Evolutionary conservation across 2,113 vertebrate species (phyloP), one percentile per base, ranked within the genome.

Genomic region (Passerina amoena): DNA sequence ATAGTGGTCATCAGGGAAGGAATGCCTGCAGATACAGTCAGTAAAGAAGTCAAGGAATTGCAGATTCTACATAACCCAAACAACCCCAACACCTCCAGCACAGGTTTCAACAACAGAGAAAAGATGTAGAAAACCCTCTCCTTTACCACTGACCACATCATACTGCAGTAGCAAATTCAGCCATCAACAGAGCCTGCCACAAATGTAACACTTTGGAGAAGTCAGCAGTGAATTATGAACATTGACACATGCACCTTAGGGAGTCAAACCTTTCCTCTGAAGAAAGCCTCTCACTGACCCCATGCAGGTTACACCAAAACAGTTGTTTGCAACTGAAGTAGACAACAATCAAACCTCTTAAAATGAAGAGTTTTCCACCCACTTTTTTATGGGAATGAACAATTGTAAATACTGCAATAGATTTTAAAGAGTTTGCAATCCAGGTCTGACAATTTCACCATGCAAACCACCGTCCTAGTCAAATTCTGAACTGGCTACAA

Each of bases 1-100:
- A 60, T 99, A 99, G 95, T 99, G 99, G 97, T 99, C 99, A 86
- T 99, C 99, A 69, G 99, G 98, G 97, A 99, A 99, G 61, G 99
- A 99, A 98, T 99, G 99, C 96, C 99, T 99, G 96, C 3, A 76
- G 82, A 78, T 10, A 96, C 78, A 95, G 88, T 35, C 33, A 97
- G 38, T 12, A 19, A 91, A 53, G 15, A 70, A 27, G 63, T 97
- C 40, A 96, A 68, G 40, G 21, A 90, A 38, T 60, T 54, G 64
- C 81, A 80, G 70, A 54, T 51, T 89, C 33, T 23, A 7, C 4
- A 5, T 8, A 27, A 92, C 60, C 10, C 35, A 89, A 72, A 42
- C 22, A 33, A 35, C 5, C 19, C 21, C n/a, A 61, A 59, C 11
- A 54, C 11, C 25, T 56, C 21, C n/a, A 88, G 37, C 38, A 91